Percentiles rank a stretch among this genome's conserved stretches.
Evolutionary conservation across 2,797 vertebrate species (phyloP).

Genomic region (Astyanax mexicanus): DNA sequence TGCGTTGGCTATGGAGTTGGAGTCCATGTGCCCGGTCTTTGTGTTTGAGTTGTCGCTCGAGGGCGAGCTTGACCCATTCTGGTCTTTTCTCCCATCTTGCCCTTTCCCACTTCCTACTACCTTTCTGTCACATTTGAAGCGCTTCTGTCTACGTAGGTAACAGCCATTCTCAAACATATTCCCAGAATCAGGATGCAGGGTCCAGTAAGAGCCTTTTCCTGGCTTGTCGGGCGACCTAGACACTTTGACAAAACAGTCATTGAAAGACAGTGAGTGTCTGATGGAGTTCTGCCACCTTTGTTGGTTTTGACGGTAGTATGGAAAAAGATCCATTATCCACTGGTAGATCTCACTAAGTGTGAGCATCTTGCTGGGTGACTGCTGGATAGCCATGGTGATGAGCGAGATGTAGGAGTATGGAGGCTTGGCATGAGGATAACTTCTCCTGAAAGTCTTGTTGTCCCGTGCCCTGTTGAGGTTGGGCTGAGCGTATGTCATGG

Average conservation of each 20-base stretch:
- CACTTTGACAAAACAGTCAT: conserved; percentile 97
- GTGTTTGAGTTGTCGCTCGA: conserved; percentile 75
- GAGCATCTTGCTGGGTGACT: conserved; percentile 95
- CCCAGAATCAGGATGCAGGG: conserved; percentile 94
- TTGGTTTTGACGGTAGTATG: conserved; percentile 95
- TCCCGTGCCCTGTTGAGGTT: conserved; percentile 86
- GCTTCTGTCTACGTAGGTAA: conserved; percentile 94
- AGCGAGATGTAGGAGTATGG: conserved; percentile 98
- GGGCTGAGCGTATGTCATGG: conserved; percentile 88
- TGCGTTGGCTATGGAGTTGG: conserved; percentile 78
- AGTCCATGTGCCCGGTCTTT: conserved; percentile 82
- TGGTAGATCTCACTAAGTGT: conserved; percentile 97
- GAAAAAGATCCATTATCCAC: conserved; percentile 99
- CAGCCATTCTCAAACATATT: conserved; percentile 99
- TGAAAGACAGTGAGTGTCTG: conserved; percentile 96
- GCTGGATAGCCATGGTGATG: conserved; percentile 98
- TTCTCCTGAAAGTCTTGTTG: conserved; percentile 90
- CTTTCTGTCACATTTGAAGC: conserved; percentile 97
- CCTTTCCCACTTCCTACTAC: conserved; percentile 68
- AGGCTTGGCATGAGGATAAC: conserved; percentile 95
- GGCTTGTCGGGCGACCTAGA: conserved; percentile 96
- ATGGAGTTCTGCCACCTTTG: conserved; percentile 99
- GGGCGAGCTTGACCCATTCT: conserved; percentile 79
- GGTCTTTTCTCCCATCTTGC: conserved; percentile 85
- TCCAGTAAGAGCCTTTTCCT: conserved; percentile 97